Evolutionary conservation across 2,888 invertebrate species (phyloP), one percentile per base, ranked within the genome.

Genomic region (Chymomyza procnemis): DNA sequence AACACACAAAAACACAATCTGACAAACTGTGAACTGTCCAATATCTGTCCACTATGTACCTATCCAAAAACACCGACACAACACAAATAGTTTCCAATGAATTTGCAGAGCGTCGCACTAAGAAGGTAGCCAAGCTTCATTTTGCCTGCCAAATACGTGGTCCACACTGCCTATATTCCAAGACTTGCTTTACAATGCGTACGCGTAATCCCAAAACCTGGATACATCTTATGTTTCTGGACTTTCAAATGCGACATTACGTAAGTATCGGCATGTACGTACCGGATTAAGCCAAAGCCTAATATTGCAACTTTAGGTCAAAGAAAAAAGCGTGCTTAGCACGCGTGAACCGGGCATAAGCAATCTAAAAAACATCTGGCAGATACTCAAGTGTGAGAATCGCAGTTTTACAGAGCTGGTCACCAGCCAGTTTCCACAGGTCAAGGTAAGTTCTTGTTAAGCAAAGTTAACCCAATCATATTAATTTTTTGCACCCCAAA

Each of bases 191-290:
- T 91, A 94, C 94, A 12, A 94, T 96, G 94, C 93, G 95, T 76
- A 96, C 95, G 34, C 93, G 96, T 74, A 94, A 95, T 89, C 96
- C 97, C 0, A 93, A 96, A 78, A 95, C 96, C 54, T 98, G 98
- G 98, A 96, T 98, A 75, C 98, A 98, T 92, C 93, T 98, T 60
- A 98, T 98, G 97, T 98, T 98, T 91, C 93, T 98, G 61, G 96
- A 97, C 73, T 93, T 97, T 73, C 97, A 97, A 92, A 93, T 93
- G 86, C 82, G 89, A 8, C 89, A 90, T 74, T 90, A 90, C 76
- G 91, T 91, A 74, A 89, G 89, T 85, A 3, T n/a, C 5, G 4
- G 26, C 1, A 9, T 18, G 5, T 26, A 26, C 26, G 3, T 26
- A 26, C 4, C 26, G 26, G 26, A 61, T 26, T 56, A 56, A 30